Evolutionary conservation across 2,888 invertebrate species (phyloP).

Genomic region (Ornithoptera alexandrae): DNA sequence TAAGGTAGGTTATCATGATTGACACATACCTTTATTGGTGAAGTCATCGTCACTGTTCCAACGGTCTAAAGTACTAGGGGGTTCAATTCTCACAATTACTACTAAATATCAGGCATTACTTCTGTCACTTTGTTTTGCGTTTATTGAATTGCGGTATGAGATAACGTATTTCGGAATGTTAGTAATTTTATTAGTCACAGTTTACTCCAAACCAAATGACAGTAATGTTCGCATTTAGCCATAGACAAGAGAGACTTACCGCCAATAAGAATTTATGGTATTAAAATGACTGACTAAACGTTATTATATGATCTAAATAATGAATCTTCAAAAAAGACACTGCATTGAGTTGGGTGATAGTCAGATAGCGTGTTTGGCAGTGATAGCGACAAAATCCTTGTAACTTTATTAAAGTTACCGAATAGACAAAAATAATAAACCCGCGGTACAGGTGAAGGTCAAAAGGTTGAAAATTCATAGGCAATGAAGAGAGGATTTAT

Average conservation of each 20-base stretch:
- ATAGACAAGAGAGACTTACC: neutral
- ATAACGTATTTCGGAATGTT: neutral
- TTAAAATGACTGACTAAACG: too few relatives aligned
- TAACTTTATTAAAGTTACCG: neutral
- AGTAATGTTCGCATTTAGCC: too few relatives aligned
- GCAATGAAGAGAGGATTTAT: neutral
- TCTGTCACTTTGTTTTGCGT: neutral
- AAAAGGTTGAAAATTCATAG: neutral
- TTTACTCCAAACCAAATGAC: neutral
- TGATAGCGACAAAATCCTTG: too few relatives aligned
- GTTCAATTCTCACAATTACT: neutral
- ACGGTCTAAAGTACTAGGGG: neutral
- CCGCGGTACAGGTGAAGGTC: neutral
- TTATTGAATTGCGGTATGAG: neutral
- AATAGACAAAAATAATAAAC: neutral
- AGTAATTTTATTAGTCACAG: neutral
- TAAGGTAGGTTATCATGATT: conserved; percentile 18
- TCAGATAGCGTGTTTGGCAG: too few relatives aligned
- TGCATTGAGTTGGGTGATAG: too few relatives aligned
- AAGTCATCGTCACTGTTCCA: neutral
- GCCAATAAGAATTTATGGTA: too few relatives aligned
- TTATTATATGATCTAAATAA: too few relatives aligned
- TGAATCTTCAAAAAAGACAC: too few relatives aligned
- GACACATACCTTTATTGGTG: neutral
- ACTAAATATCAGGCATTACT: neutral